A percentile compares a stretch with the other conserved stretches of the same genome.
Conservation (phyloP, 2,888 invertebrate species). For the Eupithecia centaureata region DNA sequence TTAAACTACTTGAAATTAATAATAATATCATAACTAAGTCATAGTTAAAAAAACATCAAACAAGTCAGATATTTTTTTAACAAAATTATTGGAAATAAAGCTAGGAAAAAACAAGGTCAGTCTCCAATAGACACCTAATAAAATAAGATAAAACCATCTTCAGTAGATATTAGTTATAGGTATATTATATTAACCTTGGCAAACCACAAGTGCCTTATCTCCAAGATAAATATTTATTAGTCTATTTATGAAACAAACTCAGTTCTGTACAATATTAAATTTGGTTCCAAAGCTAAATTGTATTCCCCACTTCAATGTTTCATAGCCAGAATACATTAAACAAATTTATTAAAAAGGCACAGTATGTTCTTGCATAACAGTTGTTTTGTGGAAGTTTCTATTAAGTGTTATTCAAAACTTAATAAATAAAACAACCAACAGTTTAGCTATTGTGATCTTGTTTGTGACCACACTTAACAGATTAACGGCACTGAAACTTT, state of each 20-base stretch:
- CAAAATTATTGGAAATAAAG: neutral
- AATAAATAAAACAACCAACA: neutral
- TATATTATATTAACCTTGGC: neutral
- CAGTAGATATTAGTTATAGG: neutral
- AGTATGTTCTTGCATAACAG: neutral
- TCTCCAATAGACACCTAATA: neutral
- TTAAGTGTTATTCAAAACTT: neutral
- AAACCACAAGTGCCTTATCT: constrained; percentile 1
- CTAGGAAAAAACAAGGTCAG: neutral
- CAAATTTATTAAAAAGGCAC: neutral
- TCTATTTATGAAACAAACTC: neutral
- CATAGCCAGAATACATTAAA: neutral
- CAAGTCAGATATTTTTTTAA: neutral
- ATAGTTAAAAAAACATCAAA: neutral
- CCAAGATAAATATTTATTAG: neutral
- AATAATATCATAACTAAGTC: constrained; percentile 3
- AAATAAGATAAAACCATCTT: neutral
- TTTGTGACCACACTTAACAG: neutral
- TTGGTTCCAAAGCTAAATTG: neutral
- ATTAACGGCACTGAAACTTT: neutral
- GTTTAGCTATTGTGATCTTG: neutral
- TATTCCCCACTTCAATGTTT: neutral
- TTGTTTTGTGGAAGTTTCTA: neutral
- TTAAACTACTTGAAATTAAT: neutral
- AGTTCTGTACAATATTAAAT: neutral